Evolutionary conservation across 2,888 invertebrate species (phyloP).

Genomic region (Alviniconcha strummeri): DNA sequence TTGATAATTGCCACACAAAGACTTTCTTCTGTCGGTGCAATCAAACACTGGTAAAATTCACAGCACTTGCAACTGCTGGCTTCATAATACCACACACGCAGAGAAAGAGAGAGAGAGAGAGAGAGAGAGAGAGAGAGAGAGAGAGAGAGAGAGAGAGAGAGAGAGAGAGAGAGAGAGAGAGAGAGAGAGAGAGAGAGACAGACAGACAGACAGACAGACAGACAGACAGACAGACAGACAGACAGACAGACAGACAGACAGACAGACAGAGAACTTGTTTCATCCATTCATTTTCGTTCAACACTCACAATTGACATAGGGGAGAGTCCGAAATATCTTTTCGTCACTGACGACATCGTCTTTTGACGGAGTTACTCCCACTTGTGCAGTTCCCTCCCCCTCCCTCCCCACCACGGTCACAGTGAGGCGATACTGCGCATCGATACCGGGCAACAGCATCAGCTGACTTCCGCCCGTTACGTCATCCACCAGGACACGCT

Average conservation of each 20-base stretch:
- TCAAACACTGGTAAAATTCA: too few relatives aligned
- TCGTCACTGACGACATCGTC: constrained; percentile 21
- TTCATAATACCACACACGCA: too few relatives aligned
- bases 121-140: too few relatives aligned
- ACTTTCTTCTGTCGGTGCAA: too few relatives aligned
- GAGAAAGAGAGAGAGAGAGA: too few relatives aligned
- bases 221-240: neutral
- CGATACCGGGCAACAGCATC: constrained; percentile 25
- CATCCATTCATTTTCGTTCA: too few relatives aligned
- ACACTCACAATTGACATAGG: constrained; percentile 30
- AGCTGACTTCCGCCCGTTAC: constrained; percentile 27
- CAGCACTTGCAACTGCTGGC: too few relatives aligned
- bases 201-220: neutral
- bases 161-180: too few relatives aligned
- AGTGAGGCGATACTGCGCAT: constrained; percentile 27
- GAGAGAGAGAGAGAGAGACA: too few relatives aligned
- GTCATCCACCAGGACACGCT: constrained; percentile 20
- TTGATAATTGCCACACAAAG: too few relatives aligned
- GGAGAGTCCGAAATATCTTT: constrained; percentile 22
- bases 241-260: neutral
- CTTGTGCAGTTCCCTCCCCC: constrained; percentile 10
- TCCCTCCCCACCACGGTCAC: constrained; percentile 17
- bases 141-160: too few relatives aligned
- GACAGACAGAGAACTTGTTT: too few relatives aligned
- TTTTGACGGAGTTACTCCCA: neutral